Evolutionary conservation across 2,888 invertebrate species (phyloP), one percentile per base, ranked within the genome.

Genomic region (Lissonota sp.): DNA sequence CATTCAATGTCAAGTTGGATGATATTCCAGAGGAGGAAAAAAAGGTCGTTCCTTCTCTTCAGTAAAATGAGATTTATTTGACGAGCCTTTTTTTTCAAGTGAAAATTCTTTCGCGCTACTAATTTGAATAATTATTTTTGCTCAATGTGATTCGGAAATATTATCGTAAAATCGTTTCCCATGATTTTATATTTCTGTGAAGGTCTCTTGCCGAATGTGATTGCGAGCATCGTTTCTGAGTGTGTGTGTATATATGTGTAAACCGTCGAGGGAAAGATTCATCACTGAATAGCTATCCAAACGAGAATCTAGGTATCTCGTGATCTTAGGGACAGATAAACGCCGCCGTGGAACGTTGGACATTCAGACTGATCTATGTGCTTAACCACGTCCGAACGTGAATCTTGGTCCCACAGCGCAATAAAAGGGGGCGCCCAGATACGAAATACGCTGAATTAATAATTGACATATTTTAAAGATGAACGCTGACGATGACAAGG

Each of bases 281-380:
- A 86, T 86, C 86, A 84, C 82, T 78, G 69, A 80, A 83, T 84
- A 46, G 51, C 76, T 83, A 85, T 84, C 84, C 76, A 72, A 42
- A 75, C 42, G 64, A 57, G 73, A 75, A 84, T 85, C 84, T 82
- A 55, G 58, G 80, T 82, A 86, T 84, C 83, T 82, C 79, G 74
- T 70, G 83, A 86, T 83, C 60, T 49, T 69, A 67, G 71, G 75
- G 62, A 46, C 40, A 75, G 80, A 80, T 83, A 82, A 71, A 77
- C 51, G 51, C 39, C 14, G 69, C 49, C 39, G 49, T 55, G 57
- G 69, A 80, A 67, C 82, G 74, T 44, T 14, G 64, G 72, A 73
- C 63, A 57, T 62, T 44, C 10, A 58, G 79, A 69, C 80, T 74
- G 80, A 83, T 83, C 80, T 83, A 83, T 80, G 79, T 69, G 77